Conservation (phyloP, 2,888 invertebrate genomes). For the Meganola albula region DNA sequence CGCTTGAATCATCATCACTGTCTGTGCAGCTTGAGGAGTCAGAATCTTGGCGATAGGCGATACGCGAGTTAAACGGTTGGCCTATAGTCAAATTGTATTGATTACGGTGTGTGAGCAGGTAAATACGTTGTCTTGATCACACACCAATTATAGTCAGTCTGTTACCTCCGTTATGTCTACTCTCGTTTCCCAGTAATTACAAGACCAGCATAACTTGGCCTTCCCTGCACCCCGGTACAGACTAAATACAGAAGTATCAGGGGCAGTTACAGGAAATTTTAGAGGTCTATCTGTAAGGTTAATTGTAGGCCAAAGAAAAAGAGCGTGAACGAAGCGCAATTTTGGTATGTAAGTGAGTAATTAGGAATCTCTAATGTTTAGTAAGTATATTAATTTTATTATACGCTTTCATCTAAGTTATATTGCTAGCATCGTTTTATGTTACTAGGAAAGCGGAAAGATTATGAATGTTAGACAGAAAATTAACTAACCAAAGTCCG, state of each 20-base stretch:
- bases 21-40: no score
- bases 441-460: slow-evolving; percentile 22
- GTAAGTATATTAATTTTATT: slow-evolving; percentile 35
- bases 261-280: slow-evolving; percentile 4
- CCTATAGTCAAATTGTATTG: no score
- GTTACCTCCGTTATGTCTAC: slow-evolving; percentile 33
- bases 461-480: slow-evolving; percentile 6
- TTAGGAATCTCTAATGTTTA: slow-evolving; percentile 38
- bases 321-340: slow-evolving; percentile 49
- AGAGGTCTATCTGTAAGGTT: slow-evolving; percentile 21
- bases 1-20: no score
- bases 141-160: slow-evolving; percentile 31
- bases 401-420: slow-evolving; percentile 38
- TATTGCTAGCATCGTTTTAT: slow-evolving; percentile 24
- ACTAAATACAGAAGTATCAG: neutral
- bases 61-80: no score
- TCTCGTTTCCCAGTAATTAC: slow-evolving; percentile 31
- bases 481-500: no score
- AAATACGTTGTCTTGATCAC: slow-evolving; percentile 28
- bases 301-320: slow-evolving; percentile 39
- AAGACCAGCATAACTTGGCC: slow-evolving; percentile 23
- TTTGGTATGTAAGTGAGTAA: slow-evolving; percentile 42
- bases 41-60: no score
- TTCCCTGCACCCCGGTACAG: slow-evolving; percentile 5
- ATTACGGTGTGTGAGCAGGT: no score